Evolutionary conservation across 1,140 invertebrate genomes (phyloP), one percentile per base, ranked within the genome.

Genomic region (Heliconius eleuchia): DNA sequence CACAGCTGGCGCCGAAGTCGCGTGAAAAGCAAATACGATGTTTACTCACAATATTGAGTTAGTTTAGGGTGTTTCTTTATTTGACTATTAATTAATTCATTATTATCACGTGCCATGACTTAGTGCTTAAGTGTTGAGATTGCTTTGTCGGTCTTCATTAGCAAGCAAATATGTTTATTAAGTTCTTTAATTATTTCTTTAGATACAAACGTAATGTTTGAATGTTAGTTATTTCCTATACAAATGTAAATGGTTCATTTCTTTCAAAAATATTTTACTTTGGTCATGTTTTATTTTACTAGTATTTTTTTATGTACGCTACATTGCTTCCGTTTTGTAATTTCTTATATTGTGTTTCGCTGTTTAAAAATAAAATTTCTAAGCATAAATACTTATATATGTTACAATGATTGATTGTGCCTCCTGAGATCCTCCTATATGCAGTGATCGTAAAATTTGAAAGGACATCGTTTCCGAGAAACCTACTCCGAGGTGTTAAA

Each of bases 41-140:
- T 88, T 89, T 89, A 83, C 82, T 82, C 78, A 83, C 84, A 86
- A 85, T 87, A 89, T 87, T 88, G 84, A 87, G 86, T 89, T 86
- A 87, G 83, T 88, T 87, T 84, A 82, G 83, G 75, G 77, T 71
- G 50, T 77, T 79, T 77, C 77, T 73, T 79, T 80, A 81, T 83
- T 80, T 79, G 76, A 70, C 34, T 81, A 73, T 72, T 76, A 73
- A 82, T 82, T 82, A 79, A 80, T 77, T 77, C 57, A 77, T 80
- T 80, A 80, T 74, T 37, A 50, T 74, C 72, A 74, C 72, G n/a
- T 74, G 72, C 60, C 27, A n/a, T 5, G 60, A 66, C 23, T 66
- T 66, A 30, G 23, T 30, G 23, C 30, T 66, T 0, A 27, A 66
- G 60, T 66, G 27, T 30, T 6, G 23, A 9, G 57, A 66, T 66